Evolutionary conservation across 2,888 invertebrate genomes (phyloP).

Genomic region (Coelogynopora nodosa): DNA sequence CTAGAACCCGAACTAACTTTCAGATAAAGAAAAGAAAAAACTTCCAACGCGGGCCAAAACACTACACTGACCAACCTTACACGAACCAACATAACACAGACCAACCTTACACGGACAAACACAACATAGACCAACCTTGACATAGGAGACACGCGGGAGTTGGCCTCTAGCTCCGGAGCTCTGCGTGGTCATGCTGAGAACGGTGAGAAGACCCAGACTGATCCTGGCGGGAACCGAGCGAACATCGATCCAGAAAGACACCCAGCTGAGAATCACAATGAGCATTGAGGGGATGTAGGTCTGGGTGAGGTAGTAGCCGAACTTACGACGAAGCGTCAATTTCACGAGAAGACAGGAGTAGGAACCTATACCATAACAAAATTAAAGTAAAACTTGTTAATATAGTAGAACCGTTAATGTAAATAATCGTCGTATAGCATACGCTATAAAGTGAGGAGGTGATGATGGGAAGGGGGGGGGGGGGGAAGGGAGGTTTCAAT

Average conservation of each 20-base stretch:
- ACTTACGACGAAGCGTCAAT: slow-evolving; percentile 39
- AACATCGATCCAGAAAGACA: slow-evolving; percentile 45
- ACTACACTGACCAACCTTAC: too few species aligned
- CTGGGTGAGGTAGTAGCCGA: slow-evolving; percentile 43
- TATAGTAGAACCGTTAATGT: too few species aligned
- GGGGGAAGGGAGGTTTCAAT: too few species aligned
- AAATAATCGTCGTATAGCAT: too few species aligned
- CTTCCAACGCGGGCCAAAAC: too few species aligned
- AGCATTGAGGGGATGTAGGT: slow-evolving; percentile 44
- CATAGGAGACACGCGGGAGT: slow-evolving; percentile 42
- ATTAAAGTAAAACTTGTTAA: too few species aligned
- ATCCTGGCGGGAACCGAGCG: slow-evolving; percentile 41
- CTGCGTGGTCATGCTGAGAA: slow-evolving; percentile 44
- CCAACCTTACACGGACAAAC: too few species aligned
- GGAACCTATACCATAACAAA: slow-evolving; percentile 40
- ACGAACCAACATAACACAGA: too few species aligned
- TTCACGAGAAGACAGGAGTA: slow-evolving; percentile 39
- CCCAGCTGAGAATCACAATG: slow-evolving; percentile 45
- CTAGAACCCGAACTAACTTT: too few species aligned
- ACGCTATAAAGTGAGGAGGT: too few species aligned
- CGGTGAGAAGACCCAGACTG: slow-evolving; percentile 42
- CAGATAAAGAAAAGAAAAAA: too few species aligned
- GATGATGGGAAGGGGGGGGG: too few species aligned
- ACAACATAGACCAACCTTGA: slow-evolving; percentile 41
- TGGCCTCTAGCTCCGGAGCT: slow-evolving; percentile 41